A percentile compares a stretch with the other conserved stretches of the same genome.
phyloP scores from a whole-genome alignment of 2,888 invertebrate species.

The Cephus spinipes region DNA sequence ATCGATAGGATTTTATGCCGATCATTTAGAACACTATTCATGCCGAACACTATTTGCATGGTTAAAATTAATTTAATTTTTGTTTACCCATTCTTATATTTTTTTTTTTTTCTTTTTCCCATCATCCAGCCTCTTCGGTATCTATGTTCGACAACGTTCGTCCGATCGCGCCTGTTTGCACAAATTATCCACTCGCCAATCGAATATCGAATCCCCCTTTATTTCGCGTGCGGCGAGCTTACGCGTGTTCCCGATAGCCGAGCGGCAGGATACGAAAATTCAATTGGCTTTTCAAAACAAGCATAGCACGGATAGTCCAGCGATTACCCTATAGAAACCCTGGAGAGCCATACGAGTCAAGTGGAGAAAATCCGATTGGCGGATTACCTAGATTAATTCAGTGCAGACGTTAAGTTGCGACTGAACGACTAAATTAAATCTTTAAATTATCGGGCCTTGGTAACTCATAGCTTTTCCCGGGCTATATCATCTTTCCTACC shows the following conservation, averaged over 20 bases:
- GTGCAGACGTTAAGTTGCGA: constrained; percentile 36
- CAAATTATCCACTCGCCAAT: not conserved
- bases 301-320: not conserved
- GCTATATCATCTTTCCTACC: not conserved
- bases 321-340: not conserved
- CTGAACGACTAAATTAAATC: constrained; percentile 53
- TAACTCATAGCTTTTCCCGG: constrained; percentile 47
- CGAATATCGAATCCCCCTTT: not conserved
- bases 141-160: not conserved
- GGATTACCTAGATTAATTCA: constrained; percentile 62
- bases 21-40: not conserved
- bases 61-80: not conserved
- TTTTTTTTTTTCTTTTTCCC: not conserved
- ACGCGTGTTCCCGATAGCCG: not conserved
- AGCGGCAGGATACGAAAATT: not conserved
- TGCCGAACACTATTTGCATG: not conserved
- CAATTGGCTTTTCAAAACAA: not conserved
- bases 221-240: not conserved
- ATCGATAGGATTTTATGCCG: not conserved
- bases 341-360: not conserved
- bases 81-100: not conserved
- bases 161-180: not conserved
- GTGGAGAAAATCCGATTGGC: constrained; percentile 10
- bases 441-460: constrained; percentile 43
- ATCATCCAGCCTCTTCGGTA: not conserved